Base-by-base conservation (phyloP, 1,140 invertebrate genomes). In the Polypedilum pembai region DNA sequence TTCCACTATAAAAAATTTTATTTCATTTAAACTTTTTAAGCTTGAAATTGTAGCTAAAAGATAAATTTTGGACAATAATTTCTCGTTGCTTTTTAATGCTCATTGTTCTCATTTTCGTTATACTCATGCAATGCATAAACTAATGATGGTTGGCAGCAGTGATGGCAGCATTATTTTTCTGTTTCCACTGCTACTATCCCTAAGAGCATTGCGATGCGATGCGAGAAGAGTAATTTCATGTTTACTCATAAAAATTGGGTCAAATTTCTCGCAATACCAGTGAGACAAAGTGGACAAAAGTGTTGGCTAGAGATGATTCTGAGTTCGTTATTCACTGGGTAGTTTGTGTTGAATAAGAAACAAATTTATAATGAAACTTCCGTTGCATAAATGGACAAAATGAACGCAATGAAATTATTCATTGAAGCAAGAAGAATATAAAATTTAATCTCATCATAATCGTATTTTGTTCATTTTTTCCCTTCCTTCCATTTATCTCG, bases 301-400 rank as follows among this genome's bases (percentile, higher is more conserved):
- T 33, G 24, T 33, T 33, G 24, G 5, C 24, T 33, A 33, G 24
- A 33, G 1, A 33, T 33, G 24, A 33, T 33, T 3, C 5, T 33
- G 5, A 33, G 5, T n/a, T n/a, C n/a, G 24, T 33, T 33, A 33
- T 33, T 33, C 24, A 33, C 24, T 33, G 24, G 24, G 24, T 33
- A n/a, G n/a, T 33, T 33, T 33, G 24, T 33, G 2, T 33, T 33
- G 24, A 8, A 56, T 56, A 56, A 56, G 12, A 56, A 56, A 56
- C n/a, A n/a, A n/a, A 56, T 56, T 56, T n/a, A 56, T 56, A 56
- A 56, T 56, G 45, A 56, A 56, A 56, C 45, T 56, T 56, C 41
- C 45, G 45, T n/a, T 56, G 45, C 45, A 56, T 56, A 56, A 56
- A 56, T 56, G 45, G 12, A 56, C 45, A n/a, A 56, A 33, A 56